Evolutionary conservation across 2,888 invertebrate genomes (phyloP).

Genomic region (Gisinianus flammeolus): DNA sequence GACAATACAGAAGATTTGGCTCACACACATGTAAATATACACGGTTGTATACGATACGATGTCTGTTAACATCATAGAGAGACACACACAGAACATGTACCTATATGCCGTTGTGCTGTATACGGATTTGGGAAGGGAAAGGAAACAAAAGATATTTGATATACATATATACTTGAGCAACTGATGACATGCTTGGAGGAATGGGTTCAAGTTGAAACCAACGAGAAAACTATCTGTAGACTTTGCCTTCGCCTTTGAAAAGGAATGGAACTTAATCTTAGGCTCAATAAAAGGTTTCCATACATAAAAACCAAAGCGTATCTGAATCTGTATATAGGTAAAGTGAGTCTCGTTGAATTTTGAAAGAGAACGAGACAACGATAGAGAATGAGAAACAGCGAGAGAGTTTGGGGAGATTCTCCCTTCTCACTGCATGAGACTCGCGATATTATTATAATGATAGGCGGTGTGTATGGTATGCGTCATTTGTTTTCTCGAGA

Average conservation of each 20-base stretch:
- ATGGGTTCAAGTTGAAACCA: no score
- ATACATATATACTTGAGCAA: neutral
- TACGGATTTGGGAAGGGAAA: no score
- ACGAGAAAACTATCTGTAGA: no score
- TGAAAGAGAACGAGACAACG: no score
- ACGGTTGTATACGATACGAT: neutral
- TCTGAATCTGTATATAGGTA: neutral
- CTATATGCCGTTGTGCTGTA: no score
- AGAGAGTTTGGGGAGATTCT: neutral
- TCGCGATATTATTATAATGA: neutral
- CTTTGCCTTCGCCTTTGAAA: neutral
- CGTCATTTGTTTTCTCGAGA: slow-evolving; percentile 19
- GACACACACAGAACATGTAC: no score
- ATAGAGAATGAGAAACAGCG: no score
- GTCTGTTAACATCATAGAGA: neutral
- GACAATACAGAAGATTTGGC: no score
- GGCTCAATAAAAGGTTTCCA: slow-evolving; percentile 17
- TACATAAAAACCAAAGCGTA: neutral
- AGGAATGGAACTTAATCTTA: slow-evolving; percentile 14
- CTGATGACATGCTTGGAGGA: slow-evolving; percentile 8
- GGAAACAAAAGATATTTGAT: no score
- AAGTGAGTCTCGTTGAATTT: no score
- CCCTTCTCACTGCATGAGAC: no score
- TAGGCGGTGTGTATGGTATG: slow-evolving; percentile 8
- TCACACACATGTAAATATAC: neutral